Evolutionary conservation across 2,888 invertebrate species (phyloP).

Genomic region (Mythimna loreyi): DNA sequence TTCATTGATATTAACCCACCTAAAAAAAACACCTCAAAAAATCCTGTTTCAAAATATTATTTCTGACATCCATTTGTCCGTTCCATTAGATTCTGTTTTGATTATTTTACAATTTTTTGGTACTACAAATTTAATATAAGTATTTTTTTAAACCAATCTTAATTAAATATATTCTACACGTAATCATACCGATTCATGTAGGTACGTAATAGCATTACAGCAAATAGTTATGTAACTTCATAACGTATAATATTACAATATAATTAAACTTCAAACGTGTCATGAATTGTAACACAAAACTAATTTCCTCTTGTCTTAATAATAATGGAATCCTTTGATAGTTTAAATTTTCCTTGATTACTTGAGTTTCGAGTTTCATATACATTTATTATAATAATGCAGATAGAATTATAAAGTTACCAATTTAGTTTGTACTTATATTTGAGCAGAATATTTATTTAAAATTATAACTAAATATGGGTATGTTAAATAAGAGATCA

Average conservation of each 20-base stretch:
- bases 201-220: neutral
- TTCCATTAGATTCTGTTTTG: no score
- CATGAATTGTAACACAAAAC: constrained; percentile 40
- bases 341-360: constrained; percentile 6
- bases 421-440: no score
- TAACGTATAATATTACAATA: constrained; percentile 23
- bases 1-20: no score
- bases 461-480: no score
- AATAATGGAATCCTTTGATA: constrained; percentile 40
- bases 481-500: no score
- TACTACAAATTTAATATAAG: no score
- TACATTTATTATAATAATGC: neutral
- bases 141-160: constrained; percentile 5
- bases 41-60: neutral
- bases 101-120: no score
- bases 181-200: neutral
- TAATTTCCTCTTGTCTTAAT: constrained; percentile 52
- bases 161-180: constrained; percentile 4
- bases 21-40: no score
- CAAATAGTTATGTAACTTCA: constrained; percentile 8
- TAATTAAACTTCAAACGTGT: constrained; percentile 42
- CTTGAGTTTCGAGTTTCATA: constrained; percentile 1
- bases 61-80: neutral
- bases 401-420: neutral
- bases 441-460: no score